A percentile compares a stretch with the other conserved stretches of the same genome.
phyloP scores from a whole-genome alignment of 2,888 invertebrate species.

The Drosophila crucigera region DNA sequence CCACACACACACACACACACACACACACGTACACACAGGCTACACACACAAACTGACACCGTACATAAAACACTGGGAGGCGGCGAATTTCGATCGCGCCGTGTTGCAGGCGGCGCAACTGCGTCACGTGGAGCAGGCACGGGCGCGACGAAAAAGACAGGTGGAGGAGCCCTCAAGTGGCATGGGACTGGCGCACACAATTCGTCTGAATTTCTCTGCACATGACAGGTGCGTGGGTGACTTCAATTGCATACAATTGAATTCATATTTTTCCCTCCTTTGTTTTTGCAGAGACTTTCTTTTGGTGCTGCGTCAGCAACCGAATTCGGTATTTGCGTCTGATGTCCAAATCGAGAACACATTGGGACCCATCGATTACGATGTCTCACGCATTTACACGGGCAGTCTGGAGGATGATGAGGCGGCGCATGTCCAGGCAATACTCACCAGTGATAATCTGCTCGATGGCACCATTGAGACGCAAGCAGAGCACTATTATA shows the following conservation, averaged over 20 bases:
- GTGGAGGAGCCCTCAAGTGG: conserved; percentile 79
- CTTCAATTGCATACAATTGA: conserved; percentile 13
- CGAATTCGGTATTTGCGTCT: conserved; percentile 90
- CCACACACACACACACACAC: conserved; percentile 72
- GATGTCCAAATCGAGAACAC: conserved; percentile 92
- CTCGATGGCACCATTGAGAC: conserved; percentile 96
- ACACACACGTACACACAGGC: conserved; percentile 86
- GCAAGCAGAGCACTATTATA: conserved; percentile 91
- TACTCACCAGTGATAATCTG: conserved; percentile 93
- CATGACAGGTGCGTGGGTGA: conserved; percentile 84
- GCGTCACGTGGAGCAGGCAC: conserved; percentile 84
- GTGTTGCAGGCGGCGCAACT: conserved; percentile 84
- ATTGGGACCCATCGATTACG: conserved; percentile 89
- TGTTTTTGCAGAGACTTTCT: conserved; percentile 90
- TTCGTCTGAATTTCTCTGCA: conserved; percentile 85
- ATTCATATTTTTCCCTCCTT: conserved; percentile 18
- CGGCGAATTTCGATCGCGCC: conserved; percentile 89
- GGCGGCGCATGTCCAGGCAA: conserved; percentile 92
- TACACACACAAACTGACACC: conserved; percentile 88
- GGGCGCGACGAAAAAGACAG: conserved; percentile 84
- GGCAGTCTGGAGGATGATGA: conserved; percentile 94
- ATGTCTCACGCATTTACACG: conserved; percentile 90
- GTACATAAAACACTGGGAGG: conserved; percentile 93
- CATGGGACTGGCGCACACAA: conserved; percentile 83
- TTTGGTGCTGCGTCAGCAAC: conserved; percentile 90